Evolutionary conservation across 2,797 vertebrate genomes (phyloP).

Genomic region (Esox lucius): DNA sequence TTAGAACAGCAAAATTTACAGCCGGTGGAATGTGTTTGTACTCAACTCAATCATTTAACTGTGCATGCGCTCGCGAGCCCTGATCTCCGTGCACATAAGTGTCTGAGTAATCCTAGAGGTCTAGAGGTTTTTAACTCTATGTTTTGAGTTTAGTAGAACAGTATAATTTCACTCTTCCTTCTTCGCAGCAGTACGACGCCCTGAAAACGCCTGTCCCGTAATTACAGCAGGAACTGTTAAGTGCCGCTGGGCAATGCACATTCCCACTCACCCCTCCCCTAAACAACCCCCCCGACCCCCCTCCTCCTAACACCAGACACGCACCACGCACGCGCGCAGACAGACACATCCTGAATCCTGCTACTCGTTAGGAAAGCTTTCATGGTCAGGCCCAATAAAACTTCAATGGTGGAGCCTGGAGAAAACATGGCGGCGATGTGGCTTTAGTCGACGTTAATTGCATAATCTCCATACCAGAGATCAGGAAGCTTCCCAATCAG

Average conservation of each 20-base stretch:
- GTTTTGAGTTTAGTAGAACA: slow-evolving; percentile 20
- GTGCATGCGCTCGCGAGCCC: neutral
- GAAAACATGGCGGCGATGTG: slow-evolving; percentile 66
- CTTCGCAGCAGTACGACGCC: slow-evolving; percentile 36
- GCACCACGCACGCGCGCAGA: neutral
- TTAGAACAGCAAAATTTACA: neutral
- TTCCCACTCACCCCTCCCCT: slow-evolving; percentile 15
- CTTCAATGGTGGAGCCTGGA: slow-evolving; percentile 70
- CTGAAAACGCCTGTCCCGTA: slow-evolving; percentile 49
- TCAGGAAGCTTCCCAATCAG: slow-evolving; percentile 51
- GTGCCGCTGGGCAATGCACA: slow-evolving; percentile 42
- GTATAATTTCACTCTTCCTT: slow-evolving; percentile 34
- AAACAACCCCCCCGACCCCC: slow-evolving; percentile 14
- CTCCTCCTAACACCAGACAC: slow-evolving; percentile 17
- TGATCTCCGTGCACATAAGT: neutral
- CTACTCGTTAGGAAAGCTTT: slow-evolving; percentile 76
- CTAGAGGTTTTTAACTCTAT: slow-evolving; percentile 12
- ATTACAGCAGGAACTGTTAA: slow-evolving; percentile 46
- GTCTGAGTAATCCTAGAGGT: neutral
- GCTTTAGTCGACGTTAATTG: slow-evolving; percentile 68
- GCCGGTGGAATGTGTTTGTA: neutral
- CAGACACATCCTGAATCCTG: slow-evolving; percentile 59
- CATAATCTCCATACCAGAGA: slow-evolving; percentile 60
- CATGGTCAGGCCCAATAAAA: slow-evolving; percentile 77
- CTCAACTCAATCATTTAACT: neutral